Conservation (phyloP, 2,797 vertebrate species). For the Florisuga fusca region DNA sequence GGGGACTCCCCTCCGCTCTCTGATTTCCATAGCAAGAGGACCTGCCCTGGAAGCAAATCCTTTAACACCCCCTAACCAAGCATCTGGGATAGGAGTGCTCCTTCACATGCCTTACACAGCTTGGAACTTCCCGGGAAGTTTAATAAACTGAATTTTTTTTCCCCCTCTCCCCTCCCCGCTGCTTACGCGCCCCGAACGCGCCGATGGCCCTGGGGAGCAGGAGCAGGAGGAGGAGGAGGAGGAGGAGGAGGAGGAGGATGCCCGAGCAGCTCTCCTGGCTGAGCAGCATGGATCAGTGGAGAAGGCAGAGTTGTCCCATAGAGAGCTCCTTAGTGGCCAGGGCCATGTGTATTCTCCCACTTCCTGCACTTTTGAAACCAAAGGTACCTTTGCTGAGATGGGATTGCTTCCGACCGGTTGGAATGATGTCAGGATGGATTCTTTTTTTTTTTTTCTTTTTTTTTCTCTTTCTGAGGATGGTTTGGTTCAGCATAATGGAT, state of each 20-base stretch:
- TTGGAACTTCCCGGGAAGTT: slow-evolving; percentile 49
- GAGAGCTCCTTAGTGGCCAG: slow-evolving; percentile 7
- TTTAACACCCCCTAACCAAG: background rate
- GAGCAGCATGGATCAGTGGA: slow-evolving; percentile 36
- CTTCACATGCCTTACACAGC: slow-evolving; percentile 81
- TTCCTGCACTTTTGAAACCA: slow-evolving; percentile 77
- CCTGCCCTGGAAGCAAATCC: background rate
- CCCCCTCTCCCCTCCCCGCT: background rate
- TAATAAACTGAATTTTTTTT: slow-evolving; percentile 18
- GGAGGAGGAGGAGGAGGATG: background rate
- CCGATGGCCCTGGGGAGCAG: background rate
- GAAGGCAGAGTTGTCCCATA: slow-evolving; percentile 15
- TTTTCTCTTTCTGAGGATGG: background rate
- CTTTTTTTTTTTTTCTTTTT: background rate
- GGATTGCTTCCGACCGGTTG: background rate
- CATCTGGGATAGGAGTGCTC: slow-evolving; percentile 36
- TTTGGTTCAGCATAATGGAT: background rate
- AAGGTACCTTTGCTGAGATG: slow-evolving; percentile 70
- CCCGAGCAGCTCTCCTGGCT: slow-evolving; percentile 29
- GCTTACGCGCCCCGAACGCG: slow-evolving; percentile 28
- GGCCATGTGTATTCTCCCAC: slow-evolving; percentile 47
- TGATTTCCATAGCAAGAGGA: background rate
- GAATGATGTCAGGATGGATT: background rate
- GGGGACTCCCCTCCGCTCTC: background rate
- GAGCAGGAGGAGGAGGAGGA: slow-evolving; percentile 31